Evolutionary conservation across 2,113 vertebrate genomes (phyloP).

Genomic region (Corythornis vintsioides): DNA sequence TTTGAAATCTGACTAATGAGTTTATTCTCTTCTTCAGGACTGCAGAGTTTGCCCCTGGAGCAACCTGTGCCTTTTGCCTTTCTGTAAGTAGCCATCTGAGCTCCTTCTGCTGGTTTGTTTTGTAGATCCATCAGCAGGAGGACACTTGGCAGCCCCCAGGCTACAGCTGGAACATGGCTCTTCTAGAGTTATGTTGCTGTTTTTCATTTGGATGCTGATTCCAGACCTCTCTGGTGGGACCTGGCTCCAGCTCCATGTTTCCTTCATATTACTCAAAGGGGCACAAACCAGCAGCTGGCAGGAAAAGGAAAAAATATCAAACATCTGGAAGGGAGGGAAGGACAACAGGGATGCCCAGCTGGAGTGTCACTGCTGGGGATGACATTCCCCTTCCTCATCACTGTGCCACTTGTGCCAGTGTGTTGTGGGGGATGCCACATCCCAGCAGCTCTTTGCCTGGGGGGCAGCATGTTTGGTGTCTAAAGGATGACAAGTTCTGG

Average conservation of each 20-base stretch:
- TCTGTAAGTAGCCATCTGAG: background rate
- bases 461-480: background rate
- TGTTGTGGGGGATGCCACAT: background rate
- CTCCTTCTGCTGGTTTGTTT: no score
- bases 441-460: background rate
- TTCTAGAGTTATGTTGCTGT: background rate
- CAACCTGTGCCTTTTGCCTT: background rate
- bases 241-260: background rate
- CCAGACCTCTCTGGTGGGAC: background rate
- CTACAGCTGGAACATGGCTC: background rate
- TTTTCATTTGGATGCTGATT: background rate
- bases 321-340: background rate
- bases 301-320: background rate
- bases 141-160: background rate
- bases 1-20: background rate
- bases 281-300: background rate
- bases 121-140: background rate
- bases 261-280: background rate
- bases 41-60: background rate
- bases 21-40: background rate
- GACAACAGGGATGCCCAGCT: accelerated
- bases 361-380: background rate
- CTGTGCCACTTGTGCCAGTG: no score
- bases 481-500: background rate
- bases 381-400: background rate